A percentile compares a stretch with the other conserved stretches of the same genome.
Evolutionary conservation across 2,888 invertebrate genomes (phyloP).

Genomic region (Gnatocerus cornutus): DNA sequence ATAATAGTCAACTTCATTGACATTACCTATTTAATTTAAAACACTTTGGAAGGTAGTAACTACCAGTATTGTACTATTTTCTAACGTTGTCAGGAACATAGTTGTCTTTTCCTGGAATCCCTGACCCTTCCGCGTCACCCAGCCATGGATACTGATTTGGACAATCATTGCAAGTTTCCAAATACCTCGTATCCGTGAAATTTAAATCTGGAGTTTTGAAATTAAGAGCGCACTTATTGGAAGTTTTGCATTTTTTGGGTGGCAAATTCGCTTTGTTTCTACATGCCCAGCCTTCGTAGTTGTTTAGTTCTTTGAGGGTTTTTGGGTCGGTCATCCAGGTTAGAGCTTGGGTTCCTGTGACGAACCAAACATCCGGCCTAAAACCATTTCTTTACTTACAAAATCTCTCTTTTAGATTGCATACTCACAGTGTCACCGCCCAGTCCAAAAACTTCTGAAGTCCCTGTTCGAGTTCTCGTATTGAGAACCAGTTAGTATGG

Average conservation of each 20-base stretch:
- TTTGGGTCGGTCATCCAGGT: slow-evolving; percentile 94
- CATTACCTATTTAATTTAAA: slow-evolving; percentile 37
- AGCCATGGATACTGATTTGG: slow-evolving; percentile 92
- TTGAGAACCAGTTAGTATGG: slow-evolving; percentile 98
- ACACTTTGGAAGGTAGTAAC: slow-evolving; percentile 30
- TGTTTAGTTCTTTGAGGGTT: slow-evolving; percentile 78
- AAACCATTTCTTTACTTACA: slow-evolving; percentile 55
- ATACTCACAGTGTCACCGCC: slow-evolving; percentile 81
- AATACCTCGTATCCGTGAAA: slow-evolving; percentile 87
- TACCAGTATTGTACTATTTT: slow-evolving; percentile 45
- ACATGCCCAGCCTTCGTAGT: slow-evolving; percentile 89
- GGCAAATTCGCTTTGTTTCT: slow-evolving; percentile 81
- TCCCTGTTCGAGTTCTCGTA: slow-evolving; percentile 86
- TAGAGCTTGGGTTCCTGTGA: slow-evolving; percentile 90
- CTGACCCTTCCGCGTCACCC: slow-evolving; percentile 89
- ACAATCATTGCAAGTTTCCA: slow-evolving; percentile 91
- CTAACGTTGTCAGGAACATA: slow-evolving; percentile 82
- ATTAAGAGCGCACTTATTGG: slow-evolving; percentile 88
- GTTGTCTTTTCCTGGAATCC: slow-evolving; percentile 85
- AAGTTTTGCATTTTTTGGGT: slow-evolving; percentile 83
- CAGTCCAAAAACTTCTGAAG: slow-evolving; percentile 90
- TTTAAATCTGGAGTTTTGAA: slow-evolving; percentile 86
- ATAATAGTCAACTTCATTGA: slow-evolving; percentile 31
- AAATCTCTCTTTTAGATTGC: neutral
- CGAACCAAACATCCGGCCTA: slow-evolving; percentile 90